Conservation (phyloP, 2,113 vertebrate genomes). For the Bothrops jararaca region DNA sequence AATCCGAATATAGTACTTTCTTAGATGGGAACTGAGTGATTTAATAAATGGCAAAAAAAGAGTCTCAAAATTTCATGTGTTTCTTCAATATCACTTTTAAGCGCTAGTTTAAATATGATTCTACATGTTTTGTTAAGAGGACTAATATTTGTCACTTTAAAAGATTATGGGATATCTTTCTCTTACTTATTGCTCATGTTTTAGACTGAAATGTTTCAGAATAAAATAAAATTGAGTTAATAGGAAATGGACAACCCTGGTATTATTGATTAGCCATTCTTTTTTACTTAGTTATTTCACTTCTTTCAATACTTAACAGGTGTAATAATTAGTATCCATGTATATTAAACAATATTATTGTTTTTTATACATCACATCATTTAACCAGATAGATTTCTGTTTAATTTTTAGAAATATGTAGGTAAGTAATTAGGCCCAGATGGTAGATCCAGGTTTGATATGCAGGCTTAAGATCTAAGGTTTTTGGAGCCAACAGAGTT, state of each 20-base stretch:
- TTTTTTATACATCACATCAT: slow-evolving; percentile 2
- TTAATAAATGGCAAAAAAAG: not conserved
- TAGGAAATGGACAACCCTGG: not conserved
- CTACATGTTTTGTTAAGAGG: not conserved
- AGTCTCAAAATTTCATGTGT: not conserved
- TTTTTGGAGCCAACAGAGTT: slow-evolving; percentile 11
- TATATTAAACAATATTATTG: slow-evolving; percentile 16
- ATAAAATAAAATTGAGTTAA: not conserved
- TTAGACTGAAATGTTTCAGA: not conserved
- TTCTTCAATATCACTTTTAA: not conserved
- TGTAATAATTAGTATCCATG: slow-evolving; percentile 3
- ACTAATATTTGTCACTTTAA: not conserved
- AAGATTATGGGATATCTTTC: not conserved
- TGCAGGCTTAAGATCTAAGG: not conserved
- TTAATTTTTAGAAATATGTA: slow-evolving; percentile 12
- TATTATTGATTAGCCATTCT: not conserved
- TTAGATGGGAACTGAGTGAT: not conserved
- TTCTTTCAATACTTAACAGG: not conserved
- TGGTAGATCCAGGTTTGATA: slow-evolving; percentile 19
- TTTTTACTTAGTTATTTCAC: not conserved
- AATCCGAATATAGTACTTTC: not conserved
- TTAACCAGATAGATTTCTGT: slow-evolving; percentile 12
- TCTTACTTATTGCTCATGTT: not conserved
- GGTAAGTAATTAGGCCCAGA: not conserved
- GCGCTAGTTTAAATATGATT: not conserved